Evolutionary conservation across 2,113 vertebrate genomes (phyloP).

Genomic region (Herpetotheres cachinnans): DNA sequence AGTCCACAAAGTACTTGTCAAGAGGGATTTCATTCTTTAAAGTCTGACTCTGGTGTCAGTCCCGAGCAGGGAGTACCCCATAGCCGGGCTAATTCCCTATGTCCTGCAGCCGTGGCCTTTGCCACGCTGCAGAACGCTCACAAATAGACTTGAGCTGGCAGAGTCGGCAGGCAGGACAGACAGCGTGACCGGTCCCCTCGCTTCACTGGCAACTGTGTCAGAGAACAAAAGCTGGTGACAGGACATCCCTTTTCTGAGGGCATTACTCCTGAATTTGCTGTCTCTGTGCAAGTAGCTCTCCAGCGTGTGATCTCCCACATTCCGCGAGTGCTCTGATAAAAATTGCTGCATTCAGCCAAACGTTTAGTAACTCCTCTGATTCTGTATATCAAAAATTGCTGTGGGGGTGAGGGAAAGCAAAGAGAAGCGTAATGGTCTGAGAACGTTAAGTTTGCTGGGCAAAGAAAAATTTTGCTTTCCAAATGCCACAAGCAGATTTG

Average conservation of each 20-base stretch:
- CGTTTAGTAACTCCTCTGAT: neutral
- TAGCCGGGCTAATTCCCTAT: neutral
- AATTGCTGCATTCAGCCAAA: neutral
- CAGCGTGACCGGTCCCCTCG: rapidly evolving
- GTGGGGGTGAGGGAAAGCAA: neutral
- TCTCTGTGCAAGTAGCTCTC: neutral
- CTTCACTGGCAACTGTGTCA: neutral
- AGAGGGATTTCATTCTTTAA: neutral
- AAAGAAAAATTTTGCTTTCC: neutral
- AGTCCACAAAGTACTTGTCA: neutral
- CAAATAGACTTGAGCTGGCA: neutral
- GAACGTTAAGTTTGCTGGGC: neutral
- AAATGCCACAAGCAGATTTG: neutral
- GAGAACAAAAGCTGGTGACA: neutral
- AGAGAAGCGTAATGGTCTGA: neutral
- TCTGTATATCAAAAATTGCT: neutral
- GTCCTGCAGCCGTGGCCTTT: neutral
- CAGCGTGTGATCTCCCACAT: neutral
- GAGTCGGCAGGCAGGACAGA: neutral
- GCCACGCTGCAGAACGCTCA: neutral
- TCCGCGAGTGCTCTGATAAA: neutral
- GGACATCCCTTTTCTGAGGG: neutral
- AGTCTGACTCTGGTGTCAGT: neutral
- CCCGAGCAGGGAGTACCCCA: rapidly evolving
- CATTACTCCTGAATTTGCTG: neutral